A percentile compares a stretch with the other conserved stretches of the same genome.
Conservation (phyloP, 2,888 invertebrate genomes). For the Nysson spinosus region DNA sequence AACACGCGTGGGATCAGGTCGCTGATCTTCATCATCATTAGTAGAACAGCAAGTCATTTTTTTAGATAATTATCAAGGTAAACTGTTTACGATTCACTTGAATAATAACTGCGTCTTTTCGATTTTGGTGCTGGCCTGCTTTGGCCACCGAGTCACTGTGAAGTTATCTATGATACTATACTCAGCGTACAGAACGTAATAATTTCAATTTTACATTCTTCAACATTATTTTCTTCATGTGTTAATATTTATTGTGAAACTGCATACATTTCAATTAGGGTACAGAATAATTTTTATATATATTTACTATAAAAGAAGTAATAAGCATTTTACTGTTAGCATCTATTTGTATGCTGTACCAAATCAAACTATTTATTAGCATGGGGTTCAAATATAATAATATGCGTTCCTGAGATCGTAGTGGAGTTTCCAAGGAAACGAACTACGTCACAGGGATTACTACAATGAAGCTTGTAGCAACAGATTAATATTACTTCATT, state of each 20-base stretch:
- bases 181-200: not conserved
- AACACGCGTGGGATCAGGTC: constrained; percentile 78
- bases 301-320: too few species aligned
- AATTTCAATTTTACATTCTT: not conserved
- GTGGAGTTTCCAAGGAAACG: constrained; percentile 57
- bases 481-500: constrained; percentile 45
- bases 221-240: too few species aligned
- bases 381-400: not conserved
- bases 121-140: constrained; percentile 24
- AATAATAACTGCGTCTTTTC: constrained; percentile 16
- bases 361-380: not conserved
- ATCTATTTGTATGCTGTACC: not conserved
- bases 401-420: constrained; percentile 32
- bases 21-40: constrained; percentile 71
- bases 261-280: too few species aligned
- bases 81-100: constrained; percentile 11
- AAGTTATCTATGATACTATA: constrained; percentile 29
- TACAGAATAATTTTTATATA: too few species aligned
- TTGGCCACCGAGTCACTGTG: constrained; percentile 19
- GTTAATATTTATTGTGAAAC: too few species aligned
- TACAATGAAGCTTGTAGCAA: constrained; percentile 48
- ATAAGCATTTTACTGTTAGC: not conserved
- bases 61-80: constrained; percentile 6
- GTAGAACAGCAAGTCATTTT: constrained; percentile 68
- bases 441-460: constrained; percentile 47